Conservation (phyloP, 2,113 vertebrate species). For the Harpagus bidentatus region DNA sequence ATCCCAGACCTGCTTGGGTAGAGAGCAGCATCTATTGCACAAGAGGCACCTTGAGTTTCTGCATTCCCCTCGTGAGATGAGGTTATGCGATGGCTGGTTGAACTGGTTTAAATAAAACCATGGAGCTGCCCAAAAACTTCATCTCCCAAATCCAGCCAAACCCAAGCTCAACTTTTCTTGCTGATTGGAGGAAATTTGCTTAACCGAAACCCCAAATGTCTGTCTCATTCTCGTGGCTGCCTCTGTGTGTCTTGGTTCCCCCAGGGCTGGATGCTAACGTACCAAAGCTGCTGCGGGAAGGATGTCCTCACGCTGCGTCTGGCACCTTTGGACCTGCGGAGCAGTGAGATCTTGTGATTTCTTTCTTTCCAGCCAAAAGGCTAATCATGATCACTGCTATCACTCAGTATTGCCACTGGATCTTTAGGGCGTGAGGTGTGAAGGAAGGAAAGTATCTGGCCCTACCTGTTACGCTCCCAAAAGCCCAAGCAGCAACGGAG, state of each 20-base stretch:
- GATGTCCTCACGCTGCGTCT: background rate
- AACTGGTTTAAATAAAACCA: background rate
- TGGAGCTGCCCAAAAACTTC: background rate
- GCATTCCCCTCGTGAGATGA: background rate
- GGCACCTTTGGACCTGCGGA: background rate
- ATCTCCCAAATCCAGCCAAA: background rate
- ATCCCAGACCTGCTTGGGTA: constrained; percentile 23
- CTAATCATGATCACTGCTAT: background rate
- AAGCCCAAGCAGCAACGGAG: background rate
- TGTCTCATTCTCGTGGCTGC: background rate
- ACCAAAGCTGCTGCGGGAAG: background rate
- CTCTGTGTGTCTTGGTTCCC: background rate
- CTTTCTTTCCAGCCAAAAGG: background rate
- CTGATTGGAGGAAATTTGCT: background rate
- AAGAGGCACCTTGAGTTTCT: background rate
- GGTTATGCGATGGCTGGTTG: background rate
- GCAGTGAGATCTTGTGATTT: background rate
- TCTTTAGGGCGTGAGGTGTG: background rate
- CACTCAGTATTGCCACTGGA: background rate
- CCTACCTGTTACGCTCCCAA: background rate
- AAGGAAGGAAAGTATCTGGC: background rate
- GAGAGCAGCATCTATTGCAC: constrained; percentile 7
- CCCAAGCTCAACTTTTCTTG: background rate
- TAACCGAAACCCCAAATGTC: background rate
- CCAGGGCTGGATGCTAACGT: background rate